Evolutionary conservation across 2,113 vertebrate species (phyloP).

Genomic region (Anhinga anhinga): DNA sequence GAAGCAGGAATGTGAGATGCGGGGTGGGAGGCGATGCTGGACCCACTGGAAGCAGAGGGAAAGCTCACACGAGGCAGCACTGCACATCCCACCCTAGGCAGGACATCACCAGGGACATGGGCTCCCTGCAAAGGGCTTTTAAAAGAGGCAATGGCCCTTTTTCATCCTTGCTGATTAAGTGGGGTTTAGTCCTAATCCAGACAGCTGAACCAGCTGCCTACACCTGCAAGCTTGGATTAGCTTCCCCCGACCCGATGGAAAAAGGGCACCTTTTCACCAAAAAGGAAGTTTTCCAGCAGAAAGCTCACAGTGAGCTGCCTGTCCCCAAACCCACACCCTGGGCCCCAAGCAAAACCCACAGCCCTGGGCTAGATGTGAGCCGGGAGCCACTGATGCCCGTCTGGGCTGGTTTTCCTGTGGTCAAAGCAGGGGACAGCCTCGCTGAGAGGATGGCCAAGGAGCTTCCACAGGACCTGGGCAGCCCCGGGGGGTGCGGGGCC

Average conservation of each 20-base stretch:
- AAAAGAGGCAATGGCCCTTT: neutral
- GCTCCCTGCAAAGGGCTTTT: neutral
- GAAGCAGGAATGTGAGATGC: fast-evolving
- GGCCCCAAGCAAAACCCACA: neutral
- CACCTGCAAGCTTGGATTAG: neutral
- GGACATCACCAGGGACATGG: fast-evolving
- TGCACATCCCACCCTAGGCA: neutral
- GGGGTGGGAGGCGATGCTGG: fast-evolving
- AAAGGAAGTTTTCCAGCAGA: neutral
- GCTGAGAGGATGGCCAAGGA: neutral
- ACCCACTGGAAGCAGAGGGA: neutral
- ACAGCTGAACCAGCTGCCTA: neutral
- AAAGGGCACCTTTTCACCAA: neutral
- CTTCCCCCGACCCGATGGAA: neutral
- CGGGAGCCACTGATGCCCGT: neutral
- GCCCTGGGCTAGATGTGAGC: neutral
- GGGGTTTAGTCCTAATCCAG: neutral
- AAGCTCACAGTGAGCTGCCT: neutral
- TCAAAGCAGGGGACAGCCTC: neutral
- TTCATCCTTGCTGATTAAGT: fast-evolving
- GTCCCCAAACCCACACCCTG: neutral
- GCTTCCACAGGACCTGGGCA: neutral
- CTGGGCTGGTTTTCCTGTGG: fast-evolving
- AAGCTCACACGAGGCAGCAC: fast-evolving
- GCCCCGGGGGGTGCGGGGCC: neutral